Percentiles rank a stretch among this genome's conserved stretches.
Evolutionary conservation across 1,140 invertebrate species (phyloP).

Genomic region (Lordiphosa clarofinis): DNA sequence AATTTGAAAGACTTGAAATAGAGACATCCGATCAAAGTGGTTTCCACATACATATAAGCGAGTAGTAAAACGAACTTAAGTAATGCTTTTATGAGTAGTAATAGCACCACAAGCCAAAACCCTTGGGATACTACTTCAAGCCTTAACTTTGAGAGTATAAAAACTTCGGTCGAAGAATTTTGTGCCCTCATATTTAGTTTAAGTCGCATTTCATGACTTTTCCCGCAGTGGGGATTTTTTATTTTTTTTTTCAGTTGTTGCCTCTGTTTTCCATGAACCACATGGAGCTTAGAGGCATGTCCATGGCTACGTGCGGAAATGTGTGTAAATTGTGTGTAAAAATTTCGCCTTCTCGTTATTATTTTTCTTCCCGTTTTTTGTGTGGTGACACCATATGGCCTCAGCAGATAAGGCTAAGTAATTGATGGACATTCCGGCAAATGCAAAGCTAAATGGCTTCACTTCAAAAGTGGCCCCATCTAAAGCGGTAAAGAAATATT

Average conservation of each 20-base stretch:
- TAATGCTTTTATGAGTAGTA: too few relatives aligned
- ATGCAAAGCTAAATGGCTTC: constrained; percentile 29
- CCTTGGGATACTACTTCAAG: too few relatives aligned
- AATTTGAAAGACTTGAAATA: too few relatives aligned
- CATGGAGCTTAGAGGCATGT: constrained; percentile 38
- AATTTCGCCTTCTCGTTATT: constrained; percentile 61
- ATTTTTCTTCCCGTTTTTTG: constrained; percentile 25
- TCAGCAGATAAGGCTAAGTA: constrained; percentile 64
- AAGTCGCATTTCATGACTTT: constrained; percentile 47
- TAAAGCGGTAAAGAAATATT: not conserved
- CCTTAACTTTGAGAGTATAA: too few relatives aligned
- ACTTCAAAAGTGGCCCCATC: constrained; percentile 6
- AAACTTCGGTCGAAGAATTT: not conserved
- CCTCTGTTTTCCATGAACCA: constrained; percentile 45
- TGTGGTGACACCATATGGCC: constrained; percentile 66
- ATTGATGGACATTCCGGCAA: constrained; percentile 58
- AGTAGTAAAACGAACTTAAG: too few relatives aligned
- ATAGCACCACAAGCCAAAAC: too few relatives aligned
- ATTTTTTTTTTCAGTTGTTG: constrained; percentile 14
- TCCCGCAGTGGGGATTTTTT: constrained; percentile 44
- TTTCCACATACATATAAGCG: too few relatives aligned
- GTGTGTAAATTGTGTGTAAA: constrained; percentile 76
- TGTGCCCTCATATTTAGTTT: constrained; percentile 25
- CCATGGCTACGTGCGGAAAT: constrained; percentile 64
- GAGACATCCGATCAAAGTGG: too few relatives aligned